Evolutionary conservation across 2,113 vertebrate species (phyloP).

Genomic region (Probosciger aterrimus): DNA sequence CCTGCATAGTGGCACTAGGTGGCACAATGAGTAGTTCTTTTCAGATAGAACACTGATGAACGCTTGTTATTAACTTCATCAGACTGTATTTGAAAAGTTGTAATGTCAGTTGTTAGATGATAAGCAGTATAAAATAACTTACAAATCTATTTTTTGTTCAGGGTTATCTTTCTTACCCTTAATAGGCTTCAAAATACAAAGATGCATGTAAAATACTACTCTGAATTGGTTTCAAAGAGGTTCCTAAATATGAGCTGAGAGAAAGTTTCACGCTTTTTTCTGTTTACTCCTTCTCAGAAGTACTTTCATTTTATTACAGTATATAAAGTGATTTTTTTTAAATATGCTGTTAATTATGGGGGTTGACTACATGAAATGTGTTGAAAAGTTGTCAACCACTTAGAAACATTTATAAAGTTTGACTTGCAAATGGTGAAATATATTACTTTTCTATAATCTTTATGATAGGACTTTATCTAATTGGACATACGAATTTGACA

Average conservation of each 20-base stretch:
- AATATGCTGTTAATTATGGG: neutral
- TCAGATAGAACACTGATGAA: neutral
- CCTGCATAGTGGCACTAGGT: neutral
- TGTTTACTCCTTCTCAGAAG: neutral
- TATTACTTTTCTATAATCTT: neutral
- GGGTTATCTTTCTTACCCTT: neutral
- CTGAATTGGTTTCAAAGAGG: neutral
- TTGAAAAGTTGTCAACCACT: neutral
- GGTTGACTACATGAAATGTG: neutral
- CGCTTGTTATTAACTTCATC: fast-evolving
- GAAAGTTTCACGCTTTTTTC: neutral
- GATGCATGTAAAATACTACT: neutral
- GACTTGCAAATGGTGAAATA: neutral
- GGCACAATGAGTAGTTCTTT: neutral
- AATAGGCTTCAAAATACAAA: neutral
- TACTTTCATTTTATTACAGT: neutral
- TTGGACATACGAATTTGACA: conserved; percentile 97
- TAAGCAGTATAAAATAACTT: neutral
- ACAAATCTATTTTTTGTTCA: neutral
- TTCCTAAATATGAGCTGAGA: neutral
- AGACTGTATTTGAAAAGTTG: neutral
- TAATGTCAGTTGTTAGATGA: neutral
- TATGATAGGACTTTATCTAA: conserved; percentile 90
- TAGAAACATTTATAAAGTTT: neutral
- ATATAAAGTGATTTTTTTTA: neutral